Evolutionary conservation across 2,113 vertebrate species (phyloP).

Genomic region (Lasiurus borealis): DNA sequence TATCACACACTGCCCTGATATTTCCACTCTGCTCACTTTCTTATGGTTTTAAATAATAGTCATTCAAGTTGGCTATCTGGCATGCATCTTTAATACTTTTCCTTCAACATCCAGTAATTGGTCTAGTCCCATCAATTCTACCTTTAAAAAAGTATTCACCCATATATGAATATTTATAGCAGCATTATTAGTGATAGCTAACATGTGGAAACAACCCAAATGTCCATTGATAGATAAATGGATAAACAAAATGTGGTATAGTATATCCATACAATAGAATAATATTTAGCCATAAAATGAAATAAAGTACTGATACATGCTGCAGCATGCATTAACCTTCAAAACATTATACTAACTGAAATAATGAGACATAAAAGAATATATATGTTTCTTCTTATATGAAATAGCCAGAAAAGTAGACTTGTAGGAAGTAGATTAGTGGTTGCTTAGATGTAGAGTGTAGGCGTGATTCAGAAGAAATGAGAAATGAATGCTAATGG

Average conservation of each 20-base stretch:
- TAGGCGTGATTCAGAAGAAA: neutral
- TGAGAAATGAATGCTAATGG: neutral
- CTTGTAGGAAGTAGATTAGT: slow-evolving; percentile 5
- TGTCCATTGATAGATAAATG: neutral
- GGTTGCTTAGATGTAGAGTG: neutral
- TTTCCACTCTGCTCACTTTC: slow-evolving; percentile 9
- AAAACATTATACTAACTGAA: slow-evolving; percentile 43
- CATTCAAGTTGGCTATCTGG: slow-evolving; percentile 38
- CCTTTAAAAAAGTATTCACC: slow-evolving; percentile 49
- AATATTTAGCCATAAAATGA: slow-evolving; percentile 2
- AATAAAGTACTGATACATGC: slow-evolving; percentile 33
- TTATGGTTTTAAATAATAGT: slow-evolving; percentile 36
- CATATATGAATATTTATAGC: slow-evolving; percentile 28
- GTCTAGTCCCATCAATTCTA: neutral
- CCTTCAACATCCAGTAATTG: slow-evolving; percentile 10
- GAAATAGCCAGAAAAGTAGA: slow-evolving; percentile 47
- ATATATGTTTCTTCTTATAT: slow-evolving; percentile 12
- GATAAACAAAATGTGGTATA: slow-evolving; percentile 2
- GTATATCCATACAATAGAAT: neutral
- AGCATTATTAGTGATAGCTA: slow-evolving; percentile 27
- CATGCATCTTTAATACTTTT: slow-evolving; percentile 33
- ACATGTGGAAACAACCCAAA: slow-evolving; percentile 13
- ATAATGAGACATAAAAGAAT: slow-evolving; percentile 18
- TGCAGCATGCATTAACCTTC: neutral
- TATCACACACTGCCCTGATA: neutral